A percentile compares a stretch with the other conserved stretches of the same genome.
Conservation (phyloP, 2,113 vertebrate species). For the Pterophyllum scalare region DNA sequence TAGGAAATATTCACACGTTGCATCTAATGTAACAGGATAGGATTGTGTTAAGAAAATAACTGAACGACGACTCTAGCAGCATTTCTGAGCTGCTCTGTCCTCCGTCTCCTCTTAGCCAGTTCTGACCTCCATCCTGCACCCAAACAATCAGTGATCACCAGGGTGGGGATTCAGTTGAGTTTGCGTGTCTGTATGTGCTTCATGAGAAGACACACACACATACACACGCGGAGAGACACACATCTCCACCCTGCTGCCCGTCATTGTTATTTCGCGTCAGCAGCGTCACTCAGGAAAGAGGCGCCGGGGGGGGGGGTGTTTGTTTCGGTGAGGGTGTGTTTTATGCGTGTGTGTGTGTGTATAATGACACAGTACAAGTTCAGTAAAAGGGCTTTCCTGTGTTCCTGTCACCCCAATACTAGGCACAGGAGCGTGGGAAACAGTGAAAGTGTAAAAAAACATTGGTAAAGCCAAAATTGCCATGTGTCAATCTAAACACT, state of each 20-base stretch:
- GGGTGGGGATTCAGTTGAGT: conserved; percentile 27
- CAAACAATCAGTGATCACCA: conserved; percentile 45
- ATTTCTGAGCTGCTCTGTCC: neutral
- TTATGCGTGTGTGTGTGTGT: conserved; percentile 32
- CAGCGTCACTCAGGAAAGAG: conserved; percentile 78
- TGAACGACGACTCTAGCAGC: neutral
- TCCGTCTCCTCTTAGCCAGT: conserved; percentile 35
- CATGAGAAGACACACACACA: conserved; percentile 33
- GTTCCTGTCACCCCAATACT: conserved; percentile 62
- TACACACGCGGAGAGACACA: conserved; percentile 44
- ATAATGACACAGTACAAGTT: conserved; percentile 55
- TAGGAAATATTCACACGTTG: neutral
- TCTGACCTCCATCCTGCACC: conserved; percentile 55
- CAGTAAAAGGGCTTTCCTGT: conserved; percentile 72
- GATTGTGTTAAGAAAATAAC: neutral
- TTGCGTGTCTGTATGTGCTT: conserved; percentile 37
- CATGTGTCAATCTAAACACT: neutral
- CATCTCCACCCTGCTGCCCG: conserved; percentile 70
- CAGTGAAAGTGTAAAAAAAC: conserved; percentile 2
- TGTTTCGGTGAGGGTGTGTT: conserved; percentile 75
- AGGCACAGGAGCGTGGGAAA: conserved; percentile 71
- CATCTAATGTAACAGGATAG: neutral
- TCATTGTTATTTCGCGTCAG: conserved; percentile 77
- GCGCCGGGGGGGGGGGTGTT: conserved; percentile 75
- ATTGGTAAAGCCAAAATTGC: neutral